Conservation (phyloP, 2,797 vertebrate species). For the Gobionotothen gibberifrons region DNA sequence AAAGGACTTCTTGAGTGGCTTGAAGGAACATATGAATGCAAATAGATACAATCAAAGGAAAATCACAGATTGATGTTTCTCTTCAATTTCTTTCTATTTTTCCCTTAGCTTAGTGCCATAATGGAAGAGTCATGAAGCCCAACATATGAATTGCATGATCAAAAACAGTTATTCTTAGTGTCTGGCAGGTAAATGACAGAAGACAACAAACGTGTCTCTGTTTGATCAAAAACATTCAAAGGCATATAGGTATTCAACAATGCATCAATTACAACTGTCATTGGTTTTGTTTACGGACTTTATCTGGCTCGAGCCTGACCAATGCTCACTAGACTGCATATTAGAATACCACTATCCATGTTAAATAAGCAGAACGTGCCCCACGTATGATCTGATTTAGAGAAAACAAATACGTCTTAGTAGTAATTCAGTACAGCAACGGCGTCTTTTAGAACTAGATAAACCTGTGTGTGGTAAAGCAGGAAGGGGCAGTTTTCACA, state of each 20-base stretch:
- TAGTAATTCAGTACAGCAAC: not conserved
- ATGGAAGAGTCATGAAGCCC: conserved; percentile 47
- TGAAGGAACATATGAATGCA: conserved; percentile 62
- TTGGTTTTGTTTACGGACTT: conserved; percentile 43
- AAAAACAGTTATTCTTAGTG: conserved; percentile 65
- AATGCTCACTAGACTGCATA: conserved; percentile 13
- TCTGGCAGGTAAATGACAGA: conserved; percentile 66
- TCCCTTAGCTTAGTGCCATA: conserved; percentile 43
- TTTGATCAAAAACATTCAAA: conserved; percentile 62
- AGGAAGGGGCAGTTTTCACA: conserved; percentile 20
- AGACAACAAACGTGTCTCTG: conserved; percentile 54
- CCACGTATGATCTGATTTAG: conserved; percentile 14
- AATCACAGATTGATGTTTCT: conserved; percentile 70
- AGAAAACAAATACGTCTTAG: conserved; percentile 31
- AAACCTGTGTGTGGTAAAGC: conserved; percentile 12
- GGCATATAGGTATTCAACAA: conserved; percentile 31
- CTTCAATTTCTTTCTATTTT: conserved; percentile 23
- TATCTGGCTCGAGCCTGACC: conserved; percentile 10
- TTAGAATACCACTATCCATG: conserved; percentile 17
- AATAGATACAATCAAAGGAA: conserved; percentile 74
- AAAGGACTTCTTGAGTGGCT: conserved; percentile 62
- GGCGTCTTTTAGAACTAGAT: conserved; percentile 26
- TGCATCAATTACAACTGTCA: conserved; percentile 48
- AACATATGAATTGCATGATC: conserved; percentile 56
- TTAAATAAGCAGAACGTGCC: conserved; percentile 33